Percentiles rank a stretch among this genome's conserved stretches.
phyloP scores from a whole-genome alignment of 2,888 invertebrate species.

The Leuctra nigra region DNA sequence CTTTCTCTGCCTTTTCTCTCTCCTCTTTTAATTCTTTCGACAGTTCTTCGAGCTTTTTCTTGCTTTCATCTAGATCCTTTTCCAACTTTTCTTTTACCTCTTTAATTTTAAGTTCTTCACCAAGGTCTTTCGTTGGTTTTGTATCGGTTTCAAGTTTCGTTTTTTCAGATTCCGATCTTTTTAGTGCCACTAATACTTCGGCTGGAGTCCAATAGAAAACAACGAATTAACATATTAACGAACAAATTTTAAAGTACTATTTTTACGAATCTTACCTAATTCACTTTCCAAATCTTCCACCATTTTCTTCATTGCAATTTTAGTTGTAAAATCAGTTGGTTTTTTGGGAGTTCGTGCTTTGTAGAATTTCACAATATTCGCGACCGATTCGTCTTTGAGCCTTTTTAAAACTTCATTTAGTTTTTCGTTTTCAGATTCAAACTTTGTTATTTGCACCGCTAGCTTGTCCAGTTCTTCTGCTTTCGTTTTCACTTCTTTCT shows the following conservation, averaged over 20 bases:
- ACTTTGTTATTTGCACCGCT: conserved; percentile 46
- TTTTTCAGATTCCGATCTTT: conserved; percentile 48
- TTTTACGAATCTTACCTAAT: conserved; percentile 53
- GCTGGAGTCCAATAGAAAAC: no score
- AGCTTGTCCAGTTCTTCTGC: conserved; percentile 48
- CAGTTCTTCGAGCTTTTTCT: conserved; percentile 31
- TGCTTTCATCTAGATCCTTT: conserved; percentile 32
- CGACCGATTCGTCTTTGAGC: conserved; percentile 57
- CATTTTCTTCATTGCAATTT: conserved; percentile 71
- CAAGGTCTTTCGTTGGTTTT: conserved; percentile 6
- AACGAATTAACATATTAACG: conserved; percentile 29
- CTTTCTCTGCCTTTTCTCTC: conserved; percentile 48
- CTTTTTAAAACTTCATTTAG: conserved; percentile 58
- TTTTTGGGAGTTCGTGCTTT: conserved; percentile 66
- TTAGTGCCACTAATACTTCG: conserved; percentile 54
- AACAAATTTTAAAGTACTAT: no score
- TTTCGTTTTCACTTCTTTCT: conserved; percentile 43
- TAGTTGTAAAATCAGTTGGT: conserved; percentile 63
- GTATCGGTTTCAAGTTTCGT: conserved; percentile 36
- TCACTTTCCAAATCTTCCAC: conserved; percentile 83
- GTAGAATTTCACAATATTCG: conserved; percentile 43
- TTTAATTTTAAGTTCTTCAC: conserved; percentile 27
- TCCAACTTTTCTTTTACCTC: conserved; percentile 33
- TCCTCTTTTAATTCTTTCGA: conserved; percentile 41
- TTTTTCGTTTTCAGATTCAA: conserved; percentile 59